phyloP scores from a whole-genome alignment of 2,888 invertebrate species.

The Catotricha subobsoleta region DNA sequence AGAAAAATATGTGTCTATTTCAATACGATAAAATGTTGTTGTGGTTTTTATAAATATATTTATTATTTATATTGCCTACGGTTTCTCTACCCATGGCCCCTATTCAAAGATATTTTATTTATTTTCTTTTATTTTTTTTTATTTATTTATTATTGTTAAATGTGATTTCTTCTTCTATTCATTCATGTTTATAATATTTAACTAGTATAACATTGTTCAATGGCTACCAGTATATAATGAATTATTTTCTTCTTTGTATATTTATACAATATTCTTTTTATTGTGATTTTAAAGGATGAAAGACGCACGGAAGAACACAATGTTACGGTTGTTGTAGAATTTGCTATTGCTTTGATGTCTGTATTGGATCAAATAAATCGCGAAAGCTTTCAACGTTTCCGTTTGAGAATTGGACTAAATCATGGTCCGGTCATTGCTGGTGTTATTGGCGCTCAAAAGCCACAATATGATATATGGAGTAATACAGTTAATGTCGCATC shows the following conservation, averaged over 20 bases:
- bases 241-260: slow-evolving; percentile 1
- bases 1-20: too few relatives aligned
- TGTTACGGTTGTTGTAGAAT: slow-evolving; percentile 80
- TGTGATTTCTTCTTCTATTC: too few relatives aligned
- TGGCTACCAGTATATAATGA: too few relatives aligned
- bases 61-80: too few relatives aligned
- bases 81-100: too few relatives aligned
- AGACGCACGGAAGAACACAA: slow-evolving; percentile 69
- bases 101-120: too few relatives aligned
- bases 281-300: slow-evolving; percentile 37
- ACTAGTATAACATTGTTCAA: too few relatives aligned
- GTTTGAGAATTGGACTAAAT: slow-evolving; percentile 59
- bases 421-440: slow-evolving; percentile 33
- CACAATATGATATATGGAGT: slow-evolving; percentile 98
- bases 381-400: slow-evolving; percentile 92
- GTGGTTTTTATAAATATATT: too few relatives aligned
- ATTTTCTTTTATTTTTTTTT: too few relatives aligned
- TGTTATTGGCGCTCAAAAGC: slow-evolving; percentile 92
- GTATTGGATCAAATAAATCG: slow-evolving; percentile 88
- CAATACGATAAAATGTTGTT: too few relatives aligned
- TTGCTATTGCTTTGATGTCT: slow-evolving; percentile 80
- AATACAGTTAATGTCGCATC: slow-evolving; percentile 97
- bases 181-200: too few relatives aligned
- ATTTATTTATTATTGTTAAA: too few relatives aligned
- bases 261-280: slow-evolving; percentile 5